Conservation (phyloP, 2,888 invertebrate species). For the Chloroclystis v-ata region DNA sequence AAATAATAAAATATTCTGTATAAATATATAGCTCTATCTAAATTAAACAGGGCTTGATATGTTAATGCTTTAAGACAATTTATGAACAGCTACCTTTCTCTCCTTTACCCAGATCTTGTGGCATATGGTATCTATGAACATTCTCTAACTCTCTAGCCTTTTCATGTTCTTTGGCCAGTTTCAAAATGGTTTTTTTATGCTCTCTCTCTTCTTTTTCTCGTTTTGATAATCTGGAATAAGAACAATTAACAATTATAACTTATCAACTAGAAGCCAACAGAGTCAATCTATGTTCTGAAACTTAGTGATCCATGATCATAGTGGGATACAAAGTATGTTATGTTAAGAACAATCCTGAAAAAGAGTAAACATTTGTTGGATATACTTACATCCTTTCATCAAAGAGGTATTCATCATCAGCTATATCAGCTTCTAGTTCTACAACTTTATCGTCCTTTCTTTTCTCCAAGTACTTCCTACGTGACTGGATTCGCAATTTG, state of each 20-base stretch:
- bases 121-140: slow-evolving; percentile 96
- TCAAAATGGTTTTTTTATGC: slow-evolving; percentile 93
- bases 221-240: slow-evolving; percentile 84
- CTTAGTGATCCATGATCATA: no score
- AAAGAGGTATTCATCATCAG: slow-evolving; percentile 97
- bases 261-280: no score
- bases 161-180: slow-evolving; percentile 96
- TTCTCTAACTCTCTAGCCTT: slow-evolving; percentile 94
- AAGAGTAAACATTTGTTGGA: no score
- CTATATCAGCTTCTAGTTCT: slow-evolving; percentile 95
- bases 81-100: slow-evolving; percentile 81
- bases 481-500: slow-evolving; percentile 91
- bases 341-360: no score
- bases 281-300: no score
- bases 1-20: not conserved
- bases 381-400: slow-evolving; percentile 87
- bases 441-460: slow-evolving; percentile 97
- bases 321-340: no score
- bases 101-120: slow-evolving; percentile 88
- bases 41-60: not conserved
- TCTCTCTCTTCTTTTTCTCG: slow-evolving; percentile 90
- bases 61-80: no score
- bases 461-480: slow-evolving; percentile 96
- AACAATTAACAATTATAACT: not conserved
- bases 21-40: no score